Evolutionary conservation across 2,797 vertebrate species (phyloP), one percentile per base, ranked within the genome.

Genomic region (Sebastes trivittatus): DNA sequence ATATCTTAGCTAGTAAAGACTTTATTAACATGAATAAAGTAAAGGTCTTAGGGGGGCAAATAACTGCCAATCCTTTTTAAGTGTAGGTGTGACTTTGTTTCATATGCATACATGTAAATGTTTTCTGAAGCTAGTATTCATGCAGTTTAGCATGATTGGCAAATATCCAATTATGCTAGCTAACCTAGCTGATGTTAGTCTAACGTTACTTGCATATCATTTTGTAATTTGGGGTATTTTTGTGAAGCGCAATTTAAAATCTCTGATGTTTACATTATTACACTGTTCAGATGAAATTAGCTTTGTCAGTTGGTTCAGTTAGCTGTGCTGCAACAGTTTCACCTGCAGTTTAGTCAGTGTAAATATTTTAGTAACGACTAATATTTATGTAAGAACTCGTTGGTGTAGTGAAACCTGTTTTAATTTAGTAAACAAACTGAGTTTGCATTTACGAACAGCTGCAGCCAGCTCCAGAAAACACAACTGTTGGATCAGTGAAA

Each of bases 371-470:
- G 7, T 13, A 32, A 23, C 23, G 25, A 61, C 18, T 32, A 20
- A 71, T 14, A 61, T 22, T 46, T 46, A 46, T 46, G 2, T 74
- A 6, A 55, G 62, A 67, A 30, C n/a, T 29, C 38, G 7, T 61
- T 77, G 34, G 4, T 62, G 8, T 27, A 18, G 4, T 55, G 64
- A 73, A 83, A 70, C 7, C 1, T 18, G 3, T 42, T 78, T 65
- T 54, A 13, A 56, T 67, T 58, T 23, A n/a, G 1, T 8, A n/a
- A 27, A 65, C 16, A 65, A 65, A 20, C 23, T 63, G 16, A 34
- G 13, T 66, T 69, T 82, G 7, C 61, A 11, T 11, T 64, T 59
- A 70, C 5, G 6, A 83, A 80, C 23, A 71, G 59, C 32, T 72
- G 71, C 38, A 72, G 27, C 16, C 23, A 14, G 9, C 46, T 36